These are phyloP conservation scores for Caenorhabditis panamensis DNA, from an alignment of 2,888 invertebrate species.

Conservation along the genomic window DNA sequence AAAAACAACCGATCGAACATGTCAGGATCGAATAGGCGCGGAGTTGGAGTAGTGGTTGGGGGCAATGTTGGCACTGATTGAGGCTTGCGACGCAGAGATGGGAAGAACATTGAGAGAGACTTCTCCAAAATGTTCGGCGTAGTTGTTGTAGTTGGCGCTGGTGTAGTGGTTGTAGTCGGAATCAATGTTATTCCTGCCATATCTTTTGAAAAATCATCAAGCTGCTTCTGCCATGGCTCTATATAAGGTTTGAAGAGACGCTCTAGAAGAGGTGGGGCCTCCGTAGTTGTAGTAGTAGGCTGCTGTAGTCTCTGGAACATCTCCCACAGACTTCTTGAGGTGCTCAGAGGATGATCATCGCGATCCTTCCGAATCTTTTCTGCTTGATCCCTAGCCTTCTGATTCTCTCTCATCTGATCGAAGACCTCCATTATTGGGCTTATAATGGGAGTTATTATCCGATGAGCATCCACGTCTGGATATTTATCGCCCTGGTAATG, in stretches of 20 bases:
- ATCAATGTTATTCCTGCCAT: constrained; percentile 64
- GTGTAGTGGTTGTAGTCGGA: constrained; percentile 69
- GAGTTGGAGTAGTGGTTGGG: constrained; percentile 51
- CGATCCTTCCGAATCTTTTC: constrained; percentile 64
- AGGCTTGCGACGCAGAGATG: constrained; percentile 62
- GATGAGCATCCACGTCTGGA: constrained; percentile 73
- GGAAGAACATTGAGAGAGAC: constrained; percentile 67
- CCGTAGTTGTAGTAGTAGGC: constrained; percentile 71
- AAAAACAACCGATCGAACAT: constrained; percentile 64
- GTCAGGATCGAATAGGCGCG: constrained; percentile 68
- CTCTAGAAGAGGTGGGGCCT: constrained; percentile 70
- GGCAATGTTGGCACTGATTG: constrained; percentile 41
- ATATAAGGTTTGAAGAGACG: constrained; percentile 73
- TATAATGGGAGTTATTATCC: constrained; percentile 74
- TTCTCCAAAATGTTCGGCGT: constrained; percentile 63
- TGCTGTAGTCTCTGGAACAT: constrained; percentile 65
- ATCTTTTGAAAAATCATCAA: constrained; percentile 68
- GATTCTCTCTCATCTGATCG: constrained; percentile 72
- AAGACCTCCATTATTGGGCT: constrained; percentile 74
- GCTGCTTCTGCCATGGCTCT: constrained; percentile 72
- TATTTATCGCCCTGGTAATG: constrained; percentile 55
- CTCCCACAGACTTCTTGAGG: constrained; percentile 67
- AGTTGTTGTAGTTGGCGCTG: constrained; percentile 65
- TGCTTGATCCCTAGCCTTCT: constrained; percentile 65
- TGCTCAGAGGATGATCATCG: constrained; percentile 60